Evolutionary conservation across 2,113 vertebrate genomes (phyloP), one percentile per base, ranked within the genome.

Genomic region (Takifugu flavidus): DNA sequence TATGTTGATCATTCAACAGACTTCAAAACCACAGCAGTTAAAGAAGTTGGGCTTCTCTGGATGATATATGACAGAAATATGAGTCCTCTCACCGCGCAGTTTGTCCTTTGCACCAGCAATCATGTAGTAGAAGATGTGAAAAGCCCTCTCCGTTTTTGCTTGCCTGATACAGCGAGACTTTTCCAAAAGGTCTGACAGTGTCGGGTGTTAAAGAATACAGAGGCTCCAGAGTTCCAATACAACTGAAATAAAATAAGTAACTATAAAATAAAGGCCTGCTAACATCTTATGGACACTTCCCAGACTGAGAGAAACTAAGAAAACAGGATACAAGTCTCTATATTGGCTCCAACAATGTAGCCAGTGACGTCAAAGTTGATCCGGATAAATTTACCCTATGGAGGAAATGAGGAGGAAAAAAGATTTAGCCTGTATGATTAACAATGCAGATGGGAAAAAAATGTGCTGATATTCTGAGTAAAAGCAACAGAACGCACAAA

Each of bases 351-450:
- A 67, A 98, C 96, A 6, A 98, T 97, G 82, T 95, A 96, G 70
- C 96, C 96, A 3, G 96, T 95, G 75, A 98, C 94, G 66, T 98
- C 96, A 66, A 98, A 98, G 87, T 98, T 98, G 84, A 98, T 95
- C 34, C 95, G 91, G 82, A 98, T 98, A 86, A 98, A 98, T 77
- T 98, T 98, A 76, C 96, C 96, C 96, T 98, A 86, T n/a, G 66
- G 62, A 25, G 56, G n/a, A 34, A 5, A 62, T 1, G 6, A 56
- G 5, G 13, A 39, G 25, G 29, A 25, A 51, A 31, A 14, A 53
- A 15, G 29, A 62, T 15, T 27, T n/a, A 47, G 46, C 11, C 69
- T 13, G 2, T 0, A 44, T 42, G 27, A 25, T 13, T 4, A 12
- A 1, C 14, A 14, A 27, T 14, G 43, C 5, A 15, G 20, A 34